These are phyloP conservation scores for Sisyra nigra DNA, from an alignment of 2,888 invertebrate species.

Conservation along the genomic window DNA sequence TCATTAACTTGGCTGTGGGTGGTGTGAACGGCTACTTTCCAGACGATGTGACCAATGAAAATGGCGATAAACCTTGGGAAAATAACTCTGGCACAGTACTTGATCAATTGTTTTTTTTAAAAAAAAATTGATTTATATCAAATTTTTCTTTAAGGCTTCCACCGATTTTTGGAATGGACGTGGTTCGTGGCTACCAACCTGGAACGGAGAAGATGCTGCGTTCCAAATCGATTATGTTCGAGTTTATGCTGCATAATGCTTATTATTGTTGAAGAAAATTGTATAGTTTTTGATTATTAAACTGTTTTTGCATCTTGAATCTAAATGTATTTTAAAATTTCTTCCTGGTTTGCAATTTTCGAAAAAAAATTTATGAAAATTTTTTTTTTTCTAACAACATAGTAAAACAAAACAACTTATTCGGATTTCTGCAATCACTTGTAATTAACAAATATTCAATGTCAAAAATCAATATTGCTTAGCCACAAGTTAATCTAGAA, in stretches of 20 bases:
- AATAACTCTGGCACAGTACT: conserved; percentile 36
- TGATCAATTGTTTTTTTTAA: conserved; percentile 6
- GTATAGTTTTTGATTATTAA: too few relatives aligned
- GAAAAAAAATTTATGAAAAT: too few relatives aligned
- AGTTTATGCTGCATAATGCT: conserved; percentile 43
- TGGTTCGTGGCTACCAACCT: conserved; percentile 37
- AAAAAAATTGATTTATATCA: conserved; percentile 4
- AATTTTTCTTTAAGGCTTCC: conserved; percentile 24
- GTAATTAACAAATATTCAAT: too few relatives aligned
- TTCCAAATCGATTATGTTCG: conserved; percentile 50
- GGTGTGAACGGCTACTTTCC: conserved; percentile 49
- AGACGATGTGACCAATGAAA: conserved; percentile 35
- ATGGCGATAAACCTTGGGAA: conserved; percentile 38
- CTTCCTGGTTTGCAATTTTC: too few relatives aligned
- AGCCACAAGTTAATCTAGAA: too few relatives aligned
- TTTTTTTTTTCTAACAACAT: too few relatives aligned
- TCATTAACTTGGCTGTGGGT: conserved; percentile 50
- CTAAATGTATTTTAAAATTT: too few relatives aligned
- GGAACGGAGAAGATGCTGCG: conserved; percentile 42
- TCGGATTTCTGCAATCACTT: too few relatives aligned
- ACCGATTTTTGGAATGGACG: conserved; percentile 46
- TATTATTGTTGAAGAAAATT: too few relatives aligned
- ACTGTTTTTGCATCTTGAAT: too few relatives aligned
- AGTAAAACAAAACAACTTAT: too few relatives aligned
- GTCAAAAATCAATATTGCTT: too few relatives aligned